A percentile compares a stretch with the other conserved stretches of the same genome.
These are phyloP conservation scores for Picathartes gymnocephalus DNA, from an alignment of 2,113 vertebrate genomes.

Conservation along the genomic window DNA sequence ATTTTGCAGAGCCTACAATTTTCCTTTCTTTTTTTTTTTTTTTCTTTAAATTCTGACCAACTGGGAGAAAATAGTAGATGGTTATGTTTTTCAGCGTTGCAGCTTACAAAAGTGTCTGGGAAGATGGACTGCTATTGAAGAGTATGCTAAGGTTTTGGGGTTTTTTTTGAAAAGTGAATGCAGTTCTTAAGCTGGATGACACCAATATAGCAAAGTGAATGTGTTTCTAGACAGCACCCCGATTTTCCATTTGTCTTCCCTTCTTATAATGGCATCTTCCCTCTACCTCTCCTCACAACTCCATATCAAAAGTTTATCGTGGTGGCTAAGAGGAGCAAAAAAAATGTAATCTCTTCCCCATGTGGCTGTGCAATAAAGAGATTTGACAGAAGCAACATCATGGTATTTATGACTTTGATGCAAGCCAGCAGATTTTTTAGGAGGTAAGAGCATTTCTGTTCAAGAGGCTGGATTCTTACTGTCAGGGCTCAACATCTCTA, in stretches of 20 bases:
- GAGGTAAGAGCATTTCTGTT: neutral
- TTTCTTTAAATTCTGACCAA: neutral
- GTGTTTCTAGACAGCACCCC: neutral
- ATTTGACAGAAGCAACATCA: constrained; percentile 1
- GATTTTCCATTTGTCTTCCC: neutral
- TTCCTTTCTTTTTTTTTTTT: neutral
- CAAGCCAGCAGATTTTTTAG: constrained; percentile 5
- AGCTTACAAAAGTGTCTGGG: neutral
- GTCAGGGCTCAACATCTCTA: neutral
- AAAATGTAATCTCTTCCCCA: neutral
- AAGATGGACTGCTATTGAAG: neutral
- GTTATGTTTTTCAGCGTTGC: neutral
- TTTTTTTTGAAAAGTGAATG: neutral
- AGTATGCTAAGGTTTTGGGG: neutral
- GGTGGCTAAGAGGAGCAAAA: neutral
- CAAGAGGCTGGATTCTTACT: neutral
- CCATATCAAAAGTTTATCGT: neutral
- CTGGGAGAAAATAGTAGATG: neutral
- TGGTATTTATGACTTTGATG: neutral
- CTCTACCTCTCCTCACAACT: neutral
- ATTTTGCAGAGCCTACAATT: neutral
- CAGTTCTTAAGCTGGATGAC: neutral
- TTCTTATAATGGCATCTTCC: neutral
- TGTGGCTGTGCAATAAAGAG: neutral
- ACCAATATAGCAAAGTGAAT: neutral